These are phyloP conservation scores for Nomada hirtipes DNA, from an alignment of 2,888 invertebrate genomes.

Conservation along the genomic window DNA sequence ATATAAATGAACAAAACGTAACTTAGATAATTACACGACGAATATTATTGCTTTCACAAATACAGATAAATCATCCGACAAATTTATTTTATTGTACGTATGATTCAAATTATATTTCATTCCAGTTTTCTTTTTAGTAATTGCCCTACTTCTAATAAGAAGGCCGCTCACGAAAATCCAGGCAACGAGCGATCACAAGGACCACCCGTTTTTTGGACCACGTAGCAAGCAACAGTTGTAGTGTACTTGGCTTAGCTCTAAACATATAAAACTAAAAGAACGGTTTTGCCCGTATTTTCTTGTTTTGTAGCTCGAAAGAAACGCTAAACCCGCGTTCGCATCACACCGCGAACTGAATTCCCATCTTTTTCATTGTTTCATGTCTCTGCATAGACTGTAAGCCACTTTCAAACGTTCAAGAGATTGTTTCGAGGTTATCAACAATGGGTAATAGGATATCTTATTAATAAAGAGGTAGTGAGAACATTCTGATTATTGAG, in stretches of 20 bases:
- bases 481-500: conserved; percentile 49
- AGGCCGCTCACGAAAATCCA: conserved; percentile 45
- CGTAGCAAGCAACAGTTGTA: conserved; percentile 47
- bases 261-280: conserved; percentile 40
- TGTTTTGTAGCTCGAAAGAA: conserved; percentile 39
- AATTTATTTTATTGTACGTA: not conserved
- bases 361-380: conserved; percentile 13
- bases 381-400: conserved; percentile 43
- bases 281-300: conserved; percentile 24
- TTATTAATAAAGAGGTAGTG: conserved; percentile 49
- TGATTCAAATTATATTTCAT: not conserved
- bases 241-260: conserved; percentile 37
- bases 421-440: conserved; percentile 54
- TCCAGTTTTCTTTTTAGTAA: not conserved
- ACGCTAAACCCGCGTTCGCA: conserved; percentile 12
- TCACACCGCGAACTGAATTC: conserved; percentile 16
- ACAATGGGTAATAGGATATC: conserved; percentile 46
- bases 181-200: not conserved
- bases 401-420: conserved; percentile 67
- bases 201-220: conserved; percentile 50
- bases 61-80: not conserved
- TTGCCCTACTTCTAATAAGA: not conserved
- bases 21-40: not conserved
- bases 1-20: not conserved
- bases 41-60: not conserved